Percentiles rank a stretch among this genome's conserved stretches.
These are phyloP conservation scores for Rapana venosa DNA, from an alignment of 2,888 invertebrate species.

Conservation along the genomic window DNA sequence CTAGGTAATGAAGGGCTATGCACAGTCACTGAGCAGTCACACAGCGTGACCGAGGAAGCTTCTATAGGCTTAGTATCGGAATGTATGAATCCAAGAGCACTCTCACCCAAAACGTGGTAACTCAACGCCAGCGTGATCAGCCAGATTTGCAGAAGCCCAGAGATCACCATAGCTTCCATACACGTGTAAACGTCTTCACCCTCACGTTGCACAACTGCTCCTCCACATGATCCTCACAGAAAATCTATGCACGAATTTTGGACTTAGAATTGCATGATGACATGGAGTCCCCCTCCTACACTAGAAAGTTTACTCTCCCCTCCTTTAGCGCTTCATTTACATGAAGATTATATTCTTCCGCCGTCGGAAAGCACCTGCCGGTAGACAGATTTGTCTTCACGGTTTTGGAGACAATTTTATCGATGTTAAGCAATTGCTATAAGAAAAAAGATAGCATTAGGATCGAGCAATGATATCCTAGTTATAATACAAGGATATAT, in stretches of 20 bases:
- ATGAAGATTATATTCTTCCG: conserved; percentile 39
- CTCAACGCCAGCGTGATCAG: conserved; percentile 21
- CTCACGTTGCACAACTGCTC: conserved; percentile 25
- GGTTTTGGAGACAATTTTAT: not conserved
- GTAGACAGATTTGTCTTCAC: not conserved
- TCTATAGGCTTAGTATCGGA: conserved; percentile 42
- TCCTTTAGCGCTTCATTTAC: conserved; percentile 37
- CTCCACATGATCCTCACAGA: conserved; percentile 38
- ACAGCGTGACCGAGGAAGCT: not conserved
- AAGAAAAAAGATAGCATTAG: not conserved
- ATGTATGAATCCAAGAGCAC: not conserved
- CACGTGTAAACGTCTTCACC: conserved; percentile 21
- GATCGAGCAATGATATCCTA: not conserved
- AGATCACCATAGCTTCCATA: conserved; percentile 40
- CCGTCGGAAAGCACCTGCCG: conserved; percentile 42
- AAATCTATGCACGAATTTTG: not conserved
- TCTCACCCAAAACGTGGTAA: conserved; percentile 39
- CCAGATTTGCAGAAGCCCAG: conserved; percentile 29
- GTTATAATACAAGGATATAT: not conserved
- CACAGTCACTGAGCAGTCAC: not conserved
- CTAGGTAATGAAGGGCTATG: not conserved
- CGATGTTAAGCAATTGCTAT: not conserved
- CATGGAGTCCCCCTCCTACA: conserved; percentile 18
- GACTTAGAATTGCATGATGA: conserved; percentile 3
- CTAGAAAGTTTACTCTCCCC: conserved; percentile 42